Base-by-base conservation (phyloP, 2,113 vertebrate species). In the Labeo rohita region DNA sequence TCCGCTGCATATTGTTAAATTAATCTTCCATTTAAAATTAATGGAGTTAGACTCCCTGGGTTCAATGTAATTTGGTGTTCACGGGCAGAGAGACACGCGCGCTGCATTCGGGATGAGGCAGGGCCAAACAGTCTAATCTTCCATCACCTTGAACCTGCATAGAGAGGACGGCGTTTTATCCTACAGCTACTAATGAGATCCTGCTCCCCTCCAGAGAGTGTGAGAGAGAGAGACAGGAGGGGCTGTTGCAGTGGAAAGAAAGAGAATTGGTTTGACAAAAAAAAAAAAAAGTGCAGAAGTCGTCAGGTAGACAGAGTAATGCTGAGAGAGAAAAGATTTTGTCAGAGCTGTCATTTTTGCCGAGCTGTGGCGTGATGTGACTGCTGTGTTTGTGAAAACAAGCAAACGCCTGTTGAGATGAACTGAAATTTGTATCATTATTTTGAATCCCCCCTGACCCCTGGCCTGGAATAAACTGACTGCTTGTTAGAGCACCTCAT, bases 11-110 rank as follows among this genome's bases (percentile, higher is more conserved):
- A 99, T 99, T 99, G 97, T 98, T 98, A 98, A 99, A 99, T 99
- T 98, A 99, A 98, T 98, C 97, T 98, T 98, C 97, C 97, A 98
- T 99, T 98, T 98, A 98, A 99, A 99, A 99, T 99, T 98, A 98
- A 99, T 99, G 98, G 97, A 98, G 97, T 98, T 97, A 96, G 97
- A 98, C 97, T 99, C 97, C 97, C 97, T 95, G 95, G 97, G 97
- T 99, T 98, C 97, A 97, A 96, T 98, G 98, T 99, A 98, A 99
- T 98, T 99, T 98, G 96, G 92, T 97, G 96, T 98, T 98, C 97
- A 95, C 93, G 93, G 97, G 96, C 96, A 96, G 95, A 93, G 94
- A 95, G 94, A 84, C 93, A 95, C 95, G 95, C 94, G 84, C 84
- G 92, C 94, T 95, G 98, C 97, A 98, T 99, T 94, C 95, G 6